These are phyloP conservation scores for Hedychridium roseum DNA, from an alignment of 2,888 invertebrate genomes.

Conservation along the genomic window DNA sequence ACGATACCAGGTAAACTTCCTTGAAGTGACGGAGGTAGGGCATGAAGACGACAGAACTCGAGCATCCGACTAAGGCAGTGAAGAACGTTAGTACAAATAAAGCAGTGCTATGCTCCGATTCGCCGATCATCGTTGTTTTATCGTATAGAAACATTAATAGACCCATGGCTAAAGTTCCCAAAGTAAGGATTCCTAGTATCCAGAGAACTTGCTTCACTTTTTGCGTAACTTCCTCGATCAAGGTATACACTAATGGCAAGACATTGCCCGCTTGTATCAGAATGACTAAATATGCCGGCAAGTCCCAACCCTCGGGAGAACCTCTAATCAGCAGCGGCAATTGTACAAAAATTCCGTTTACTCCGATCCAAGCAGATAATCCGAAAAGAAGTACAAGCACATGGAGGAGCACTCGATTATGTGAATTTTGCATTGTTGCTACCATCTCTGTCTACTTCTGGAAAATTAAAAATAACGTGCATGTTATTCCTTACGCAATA, in stretches of 20 bases:
- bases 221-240: conserved; percentile 64
- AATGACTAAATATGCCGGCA: conserved; percentile 82
- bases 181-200: conserved; percentile 67
- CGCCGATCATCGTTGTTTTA: conserved; percentile 67
- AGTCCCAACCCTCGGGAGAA: conserved; percentile 85
- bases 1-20: conserved; percentile 79
- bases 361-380: conserved; percentile 83
- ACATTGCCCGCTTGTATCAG: conserved; percentile 82
- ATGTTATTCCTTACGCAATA: too few relatives aligned
- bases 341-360: conserved; percentile 88
- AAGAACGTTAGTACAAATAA: conserved; percentile 73
- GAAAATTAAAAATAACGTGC: too few relatives aligned
- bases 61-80: conserved; percentile 81
- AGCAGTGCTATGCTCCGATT: conserved; percentile 67
- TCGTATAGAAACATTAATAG: conserved; percentile 71
- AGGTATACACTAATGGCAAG: conserved; percentile 75
- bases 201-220: conserved; percentile 65
- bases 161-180: conserved; percentile 68
- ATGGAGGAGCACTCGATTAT: too few relatives aligned
- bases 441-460: too few relatives aligned
- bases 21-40: conserved; percentile 82
- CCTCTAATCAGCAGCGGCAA: conserved; percentile 80
- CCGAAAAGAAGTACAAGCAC: conserved; percentile 78
- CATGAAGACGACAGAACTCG: conserved; percentile 85
- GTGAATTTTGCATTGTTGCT: too few relatives aligned